phyloP scores from a whole-genome alignment of 2,888 invertebrate genomes.

The Drosophila multiciliata region DNA sequence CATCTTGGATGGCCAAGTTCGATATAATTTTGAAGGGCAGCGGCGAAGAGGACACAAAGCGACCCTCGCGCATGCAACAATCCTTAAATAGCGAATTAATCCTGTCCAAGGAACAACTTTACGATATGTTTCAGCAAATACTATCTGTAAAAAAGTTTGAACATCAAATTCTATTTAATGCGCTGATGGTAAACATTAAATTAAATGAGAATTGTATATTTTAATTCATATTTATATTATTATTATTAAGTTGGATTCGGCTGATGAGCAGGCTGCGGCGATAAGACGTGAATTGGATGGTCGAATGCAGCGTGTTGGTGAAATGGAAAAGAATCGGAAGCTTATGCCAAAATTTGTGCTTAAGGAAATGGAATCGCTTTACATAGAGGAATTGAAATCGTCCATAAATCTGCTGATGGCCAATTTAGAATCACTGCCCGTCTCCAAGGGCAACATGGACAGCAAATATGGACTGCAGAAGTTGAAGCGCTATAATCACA shows the following conservation, averaged over 20 bases:
- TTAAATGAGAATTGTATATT: background rate
- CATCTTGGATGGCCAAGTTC: constrained; percentile 99
- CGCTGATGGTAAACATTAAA: constrained; percentile 90
- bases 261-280: constrained; percentile 99
- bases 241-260: constrained; percentile 95
- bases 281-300: constrained; percentile 99
- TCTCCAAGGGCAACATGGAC: constrained; percentile 98
- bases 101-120: constrained; percentile 99
- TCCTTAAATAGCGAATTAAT: constrained; percentile 96
- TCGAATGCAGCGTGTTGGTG: constrained; percentile 97
- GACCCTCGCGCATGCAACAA: constrained; percentile 94
- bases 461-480: constrained; percentile 99
- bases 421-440: constrained; percentile 99
- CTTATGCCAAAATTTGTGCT: constrained; percentile 99
- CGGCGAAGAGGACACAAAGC: constrained; percentile 94
- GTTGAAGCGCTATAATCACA: constrained; percentile 99
- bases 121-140: constrained; percentile 99
- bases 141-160: constrained; percentile 99
- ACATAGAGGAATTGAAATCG: constrained; percentile 98
- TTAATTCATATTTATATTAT: background rate
- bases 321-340: constrained; percentile 99
- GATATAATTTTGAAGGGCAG: constrained; percentile 98
- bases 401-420: constrained; percentile 99
- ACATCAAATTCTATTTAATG: constrained; percentile 99
- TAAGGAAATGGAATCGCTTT: constrained; percentile 99